Evolutionary conservation across 2,113 vertebrate genomes (phyloP), one percentile per base, ranked within the genome.

Genomic region (Lophotis ruficrista): DNA sequence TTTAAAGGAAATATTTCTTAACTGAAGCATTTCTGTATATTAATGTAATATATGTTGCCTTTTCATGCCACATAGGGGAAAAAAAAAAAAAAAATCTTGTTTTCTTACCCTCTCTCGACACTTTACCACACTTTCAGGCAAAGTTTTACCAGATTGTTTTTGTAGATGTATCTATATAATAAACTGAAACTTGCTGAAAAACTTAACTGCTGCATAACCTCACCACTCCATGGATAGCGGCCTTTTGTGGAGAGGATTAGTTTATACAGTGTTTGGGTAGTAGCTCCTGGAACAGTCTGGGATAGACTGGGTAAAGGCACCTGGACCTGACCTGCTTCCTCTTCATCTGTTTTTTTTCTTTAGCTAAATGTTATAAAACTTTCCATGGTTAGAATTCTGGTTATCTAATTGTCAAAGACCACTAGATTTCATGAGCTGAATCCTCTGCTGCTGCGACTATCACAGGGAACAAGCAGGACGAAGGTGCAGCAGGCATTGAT

Each of bases 31-130:
- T 86, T 53, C 4, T n/a, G 1, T 5, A 1, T 23, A 1, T 27
- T 45, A n/a, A 2, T 8, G 24, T 56, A 14, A 12, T 2, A 14
- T 27, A 51, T 69, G 27, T 24, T 4, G 4, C 1, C 1, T 12
- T 65, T 82, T 65, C 14, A 56, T 16, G 6, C 3, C 19, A 69
- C 22, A 10, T 10, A 10, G 38, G 38, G 38, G 38, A 12, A 41
- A 41, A 41, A 38, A 28, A 56, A 28, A 28, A n/a, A 38, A n/a
- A 41, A 41, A 41, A 41, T 41, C 41, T 41, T 38, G 38, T 38
- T 70, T 72, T 25, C 33, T 62, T 22, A 10, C 1, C 4, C 6
- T 64, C 19, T 73, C 27, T 56, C 2, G 2, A 33, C 1, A 50
- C 6, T n/a, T 71, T 57, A 68, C 13, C 6, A 50, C 21, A 33